phyloP scores from a whole-genome alignment of 2,797 vertebrate species.

The Eutrigla gurnardus region DNA sequence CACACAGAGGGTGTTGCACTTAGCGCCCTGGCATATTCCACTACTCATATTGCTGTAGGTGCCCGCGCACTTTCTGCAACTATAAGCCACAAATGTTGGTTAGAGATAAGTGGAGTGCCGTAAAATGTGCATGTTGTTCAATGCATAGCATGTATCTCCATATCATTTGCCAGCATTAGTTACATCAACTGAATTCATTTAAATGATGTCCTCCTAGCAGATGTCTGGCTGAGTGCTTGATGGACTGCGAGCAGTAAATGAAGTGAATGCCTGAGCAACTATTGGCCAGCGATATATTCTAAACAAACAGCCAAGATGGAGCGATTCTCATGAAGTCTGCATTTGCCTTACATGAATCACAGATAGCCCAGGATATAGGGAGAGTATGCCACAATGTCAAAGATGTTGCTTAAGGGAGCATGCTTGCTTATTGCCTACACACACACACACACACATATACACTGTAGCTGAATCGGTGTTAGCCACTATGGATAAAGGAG shows the following conservation, averaged over 20 bases:
- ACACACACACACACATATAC: slow-evolving; percentile 28
- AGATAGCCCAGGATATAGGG: slow-evolving; percentile 19
- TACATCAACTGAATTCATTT: slow-evolving; percentile 55
- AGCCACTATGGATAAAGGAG: slow-evolving; percentile 12
- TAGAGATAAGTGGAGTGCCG: slow-evolving; percentile 41
- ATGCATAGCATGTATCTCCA: slow-evolving; percentile 56
- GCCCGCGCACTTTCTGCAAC: too few relatives aligned
- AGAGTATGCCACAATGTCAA: slow-evolving; percentile 45
- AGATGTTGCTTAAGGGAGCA: slow-evolving; percentile 60
- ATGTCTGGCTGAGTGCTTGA: slow-evolving; percentile 40
- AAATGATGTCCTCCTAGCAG: slow-evolving; percentile 35
- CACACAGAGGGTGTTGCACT: too few relatives aligned
- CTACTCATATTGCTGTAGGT: too few relatives aligned
- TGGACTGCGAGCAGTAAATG: slow-evolving; percentile 45
- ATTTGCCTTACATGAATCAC: slow-evolving; percentile 43
- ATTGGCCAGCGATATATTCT: slow-evolving; percentile 46
- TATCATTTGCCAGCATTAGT: slow-evolving; percentile 66
- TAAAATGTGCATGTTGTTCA: slow-evolving; percentile 52
- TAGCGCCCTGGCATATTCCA: too few relatives aligned
- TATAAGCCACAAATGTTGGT: slow-evolving; percentile 39
- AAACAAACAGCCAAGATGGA: slow-evolving; percentile 62
- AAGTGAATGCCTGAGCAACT: slow-evolving; percentile 39
- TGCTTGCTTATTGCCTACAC: slow-evolving; percentile 44
- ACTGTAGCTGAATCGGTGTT: slow-evolving; percentile 39
- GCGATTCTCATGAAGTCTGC: slow-evolving; percentile 51